Evolutionary conservation across 2,113 vertebrate species (phyloP).

Genomic region (Spilogale gracilis): DNA sequence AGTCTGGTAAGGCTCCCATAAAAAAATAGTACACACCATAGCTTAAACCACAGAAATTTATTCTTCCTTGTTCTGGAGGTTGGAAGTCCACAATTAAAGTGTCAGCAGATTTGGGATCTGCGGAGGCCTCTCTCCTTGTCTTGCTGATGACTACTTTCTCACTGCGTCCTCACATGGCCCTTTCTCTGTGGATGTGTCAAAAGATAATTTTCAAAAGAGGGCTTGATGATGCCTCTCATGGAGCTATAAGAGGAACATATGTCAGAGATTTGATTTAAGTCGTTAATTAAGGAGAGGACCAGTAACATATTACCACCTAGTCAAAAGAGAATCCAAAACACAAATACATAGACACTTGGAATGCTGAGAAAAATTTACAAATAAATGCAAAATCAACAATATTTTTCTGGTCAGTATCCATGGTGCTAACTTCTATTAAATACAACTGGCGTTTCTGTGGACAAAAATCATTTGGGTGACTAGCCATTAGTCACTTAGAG

Average conservation of each 20-base stretch:
- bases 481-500: neutral
- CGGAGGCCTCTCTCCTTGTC: neutral
- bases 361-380: slow-evolving; percentile 11
- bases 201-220: neutral
- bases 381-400: slow-evolving; percentile 31
- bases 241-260: neutral
- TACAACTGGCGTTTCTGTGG: neutral
- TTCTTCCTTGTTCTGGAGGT: neutral
- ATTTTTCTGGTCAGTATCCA: neutral
- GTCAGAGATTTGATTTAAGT: neutral
- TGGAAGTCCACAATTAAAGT: neutral
- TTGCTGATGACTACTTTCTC: neutral
- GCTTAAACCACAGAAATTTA: neutral
- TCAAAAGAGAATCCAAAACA: neutral
- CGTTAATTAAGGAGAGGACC: neutral
- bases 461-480: neutral
- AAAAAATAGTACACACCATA: neutral
- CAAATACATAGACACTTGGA: neutral
- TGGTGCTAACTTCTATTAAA: neutral
- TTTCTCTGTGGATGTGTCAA: neutral
- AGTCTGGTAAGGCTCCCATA: neutral
- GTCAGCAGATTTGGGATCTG: neutral
- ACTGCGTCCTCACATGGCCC: neutral
- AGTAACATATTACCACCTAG: neutral
- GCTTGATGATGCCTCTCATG: neutral